Conservation (phyloP, 1,140 invertebrate species). For the Platyscapa corneri region DNA sequence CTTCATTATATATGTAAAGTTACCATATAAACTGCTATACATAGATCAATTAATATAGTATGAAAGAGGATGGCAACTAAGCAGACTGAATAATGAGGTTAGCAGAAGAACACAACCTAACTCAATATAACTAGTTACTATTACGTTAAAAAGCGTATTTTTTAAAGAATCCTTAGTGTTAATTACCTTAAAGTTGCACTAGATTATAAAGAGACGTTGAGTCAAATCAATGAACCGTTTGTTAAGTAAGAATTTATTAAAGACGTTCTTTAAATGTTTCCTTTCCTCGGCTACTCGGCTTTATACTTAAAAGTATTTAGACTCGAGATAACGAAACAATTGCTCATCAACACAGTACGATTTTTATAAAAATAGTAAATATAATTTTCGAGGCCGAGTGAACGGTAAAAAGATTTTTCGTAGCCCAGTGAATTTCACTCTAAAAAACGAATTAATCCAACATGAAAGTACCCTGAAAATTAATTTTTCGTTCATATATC, state of each 20-base stretch:
- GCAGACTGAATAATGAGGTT: background rate
- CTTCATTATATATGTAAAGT: conserved; percentile 16
- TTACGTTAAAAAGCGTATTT: background rate
- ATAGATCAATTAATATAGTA: background rate
- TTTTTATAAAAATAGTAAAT: background rate
- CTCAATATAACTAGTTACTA: background rate
- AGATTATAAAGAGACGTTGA: background rate
- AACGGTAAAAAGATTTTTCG: too few species aligned
- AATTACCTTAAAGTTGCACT: background rate
- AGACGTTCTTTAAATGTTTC: background rate
- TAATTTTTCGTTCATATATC: too few species aligned
- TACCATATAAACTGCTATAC: background rate
- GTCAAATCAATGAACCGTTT: background rate
- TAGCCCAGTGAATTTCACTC: too few species aligned
- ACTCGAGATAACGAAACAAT: background rate
- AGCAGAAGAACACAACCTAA: background rate
- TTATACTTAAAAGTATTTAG: too few species aligned
- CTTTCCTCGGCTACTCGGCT: background rate
- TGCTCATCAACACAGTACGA: background rate
- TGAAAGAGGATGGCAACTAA: background rate
- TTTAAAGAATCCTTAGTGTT: background rate
- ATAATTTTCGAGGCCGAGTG: too few species aligned
- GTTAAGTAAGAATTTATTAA: background rate
- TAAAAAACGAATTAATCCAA: too few species aligned
- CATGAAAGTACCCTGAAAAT: too few species aligned